Evolutionary conservation across 2,113 vertebrate species (phyloP).

Genomic region (Gyps fulvus): DNA sequence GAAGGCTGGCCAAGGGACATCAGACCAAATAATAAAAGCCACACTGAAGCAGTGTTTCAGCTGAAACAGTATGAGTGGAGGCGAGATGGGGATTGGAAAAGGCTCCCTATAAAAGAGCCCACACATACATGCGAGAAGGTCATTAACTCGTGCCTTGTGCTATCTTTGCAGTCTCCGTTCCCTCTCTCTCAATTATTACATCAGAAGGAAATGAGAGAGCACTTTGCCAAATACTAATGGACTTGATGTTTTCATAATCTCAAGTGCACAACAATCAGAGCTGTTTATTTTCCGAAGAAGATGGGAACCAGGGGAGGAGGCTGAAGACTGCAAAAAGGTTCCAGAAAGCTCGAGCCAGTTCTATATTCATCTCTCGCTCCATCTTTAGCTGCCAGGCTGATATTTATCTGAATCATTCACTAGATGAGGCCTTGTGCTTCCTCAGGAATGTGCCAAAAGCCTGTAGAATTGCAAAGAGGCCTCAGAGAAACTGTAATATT

Average conservation of each 20-base stretch:
- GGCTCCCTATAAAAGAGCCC: constrained; percentile 46
- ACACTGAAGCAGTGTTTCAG: constrained; percentile 21
- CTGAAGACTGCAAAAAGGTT: background rate
- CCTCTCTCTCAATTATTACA: constrained; percentile 41
- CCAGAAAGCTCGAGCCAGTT: constrained; percentile 32
- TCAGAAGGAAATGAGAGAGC: constrained; percentile 54
- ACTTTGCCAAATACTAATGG: constrained; percentile 64
- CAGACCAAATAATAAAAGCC: constrained; percentile 50
- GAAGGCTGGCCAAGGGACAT: constrained; percentile 50
- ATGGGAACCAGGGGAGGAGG: constrained; percentile 39
- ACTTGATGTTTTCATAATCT: constrained; percentile 59
- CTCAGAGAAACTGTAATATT: background rate
- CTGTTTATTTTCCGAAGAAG: constrained; percentile 64
- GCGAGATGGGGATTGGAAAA: constrained; percentile 43
- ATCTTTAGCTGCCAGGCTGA: constrained; percentile 8
- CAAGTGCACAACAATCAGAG: constrained; percentile 55
- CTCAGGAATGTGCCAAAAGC: constrained; percentile 1
- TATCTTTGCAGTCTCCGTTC: constrained; percentile 46
- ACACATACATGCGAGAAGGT: constrained; percentile 61
- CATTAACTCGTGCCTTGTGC: constrained; percentile 53
- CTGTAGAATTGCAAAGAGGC: background rate
- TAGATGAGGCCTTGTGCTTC: background rate
- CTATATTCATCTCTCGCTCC: constrained; percentile 14
- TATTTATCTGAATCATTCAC: constrained; percentile 14
- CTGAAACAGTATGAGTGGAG: constrained; percentile 32